Percentiles rank a stretch among this genome's conserved stretches.
Conservation (phyloP, 2,113 vertebrate genomes). For the Chaenocephalus aceratus region DNA sequence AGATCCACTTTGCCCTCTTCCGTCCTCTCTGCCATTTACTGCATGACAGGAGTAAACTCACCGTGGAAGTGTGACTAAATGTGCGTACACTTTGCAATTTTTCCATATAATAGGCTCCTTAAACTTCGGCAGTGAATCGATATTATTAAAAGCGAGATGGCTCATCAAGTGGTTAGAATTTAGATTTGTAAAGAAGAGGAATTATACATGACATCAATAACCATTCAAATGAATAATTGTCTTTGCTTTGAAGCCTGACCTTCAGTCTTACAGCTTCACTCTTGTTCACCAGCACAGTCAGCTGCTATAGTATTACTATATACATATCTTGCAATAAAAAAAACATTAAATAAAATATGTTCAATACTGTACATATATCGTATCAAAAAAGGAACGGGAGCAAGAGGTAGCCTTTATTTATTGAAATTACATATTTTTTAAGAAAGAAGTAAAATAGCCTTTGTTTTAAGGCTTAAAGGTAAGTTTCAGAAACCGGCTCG, state of each 20-base stretch:
- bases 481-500: no score
- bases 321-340: no score
- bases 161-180: constrained; percentile 46
- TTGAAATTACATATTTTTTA: not conserved
- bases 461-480: not conserved
- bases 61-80: constrained; percentile 63
- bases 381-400: not conserved
- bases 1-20: constrained; percentile 4
- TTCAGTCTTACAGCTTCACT: constrained; percentile 18
- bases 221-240: constrained; percentile 64
- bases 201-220: constrained; percentile 65
- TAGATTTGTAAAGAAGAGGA: constrained; percentile 63
- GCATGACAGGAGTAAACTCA: constrained; percentile 21
- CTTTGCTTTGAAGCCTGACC: constrained; percentile 30
- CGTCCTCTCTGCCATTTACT: constrained; percentile 8
- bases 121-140: constrained; percentile 57
- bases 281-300: not conserved
- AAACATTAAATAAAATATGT: not conserved
- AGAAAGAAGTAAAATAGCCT: not conserved
- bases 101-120: constrained; percentile 62
- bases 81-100: constrained; percentile 58
- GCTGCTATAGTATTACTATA: not conserved
- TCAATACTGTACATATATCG: not conserved
- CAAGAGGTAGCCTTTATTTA: not conserved
- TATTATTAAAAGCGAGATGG: constrained; percentile 54